phyloP scores from a whole-genome alignment of 2,797 vertebrate genomes.

The Gallirallus australis region DNA sequence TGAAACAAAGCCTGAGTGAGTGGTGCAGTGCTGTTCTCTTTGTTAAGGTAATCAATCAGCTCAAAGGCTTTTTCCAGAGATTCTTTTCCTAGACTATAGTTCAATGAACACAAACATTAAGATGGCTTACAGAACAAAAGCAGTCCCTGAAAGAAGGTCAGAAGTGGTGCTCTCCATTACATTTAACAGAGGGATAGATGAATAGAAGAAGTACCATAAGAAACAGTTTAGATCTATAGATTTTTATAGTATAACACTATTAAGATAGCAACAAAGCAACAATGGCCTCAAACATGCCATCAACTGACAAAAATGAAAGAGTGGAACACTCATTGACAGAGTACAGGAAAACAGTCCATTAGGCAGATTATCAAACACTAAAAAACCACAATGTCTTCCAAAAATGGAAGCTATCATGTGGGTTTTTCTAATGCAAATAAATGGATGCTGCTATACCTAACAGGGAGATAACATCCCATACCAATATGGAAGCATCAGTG shows the following conservation, averaged over 20 bases:
- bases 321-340: neutral
- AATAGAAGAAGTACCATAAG: neutral
- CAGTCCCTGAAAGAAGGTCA: neutral
- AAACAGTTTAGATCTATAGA: neutral
- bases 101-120: slow-evolving; percentile 43
- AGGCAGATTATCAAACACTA: neutral
- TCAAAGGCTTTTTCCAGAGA: slow-evolving; percentile 83
- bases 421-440: neutral
- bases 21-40: slow-evolving; percentile 86
- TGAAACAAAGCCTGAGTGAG: slow-evolving; percentile 88
- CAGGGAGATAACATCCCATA: neutral
- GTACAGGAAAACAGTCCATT: neutral
- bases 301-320: neutral
- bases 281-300: neutral
- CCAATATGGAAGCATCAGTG: neutral
- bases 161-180: neutral
- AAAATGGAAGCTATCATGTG: neutral
- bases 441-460: neutral
- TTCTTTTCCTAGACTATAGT: slow-evolving; percentile 84
- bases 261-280: neutral
- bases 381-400: neutral
- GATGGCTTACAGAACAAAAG: neutral
- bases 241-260: neutral
- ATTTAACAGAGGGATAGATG: neutral
- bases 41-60: slow-evolving; percentile 83